These are phyloP conservation scores for Chlorops oryzae DNA, from an alignment of 1,140 invertebrate species.

Conservation along the genomic window DNA sequence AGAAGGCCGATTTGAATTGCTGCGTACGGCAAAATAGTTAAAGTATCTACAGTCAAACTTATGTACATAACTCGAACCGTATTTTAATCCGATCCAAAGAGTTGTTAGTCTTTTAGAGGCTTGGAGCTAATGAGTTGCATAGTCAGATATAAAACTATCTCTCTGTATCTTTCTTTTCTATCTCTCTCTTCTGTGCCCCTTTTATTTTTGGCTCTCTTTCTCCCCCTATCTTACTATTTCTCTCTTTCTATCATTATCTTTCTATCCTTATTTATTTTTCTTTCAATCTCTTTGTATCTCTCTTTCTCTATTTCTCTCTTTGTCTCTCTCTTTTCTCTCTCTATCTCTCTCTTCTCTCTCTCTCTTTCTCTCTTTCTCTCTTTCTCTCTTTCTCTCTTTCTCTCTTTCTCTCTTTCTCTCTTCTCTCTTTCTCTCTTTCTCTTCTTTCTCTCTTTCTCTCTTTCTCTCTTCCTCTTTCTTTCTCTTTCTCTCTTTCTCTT, in stretches of 20 bases:
- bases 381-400: constrained; percentile 30
- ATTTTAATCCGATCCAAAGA: too few species aligned
- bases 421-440: neutral
- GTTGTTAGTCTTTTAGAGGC: too few species aligned
- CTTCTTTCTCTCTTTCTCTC: constrained; percentile 1
- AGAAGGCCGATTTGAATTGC: too few species aligned
- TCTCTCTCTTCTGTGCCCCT: constrained; percentile 19
- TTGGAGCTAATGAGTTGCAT: too few species aligned
- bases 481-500: neutral
- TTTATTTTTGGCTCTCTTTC: constrained; percentile 30
- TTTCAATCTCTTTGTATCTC: constrained; percentile 7
- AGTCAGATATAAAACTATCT: too few species aligned
- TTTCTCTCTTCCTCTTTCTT: constrained; percentile 4
- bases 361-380: neutral
- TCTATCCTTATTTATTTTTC: constrained; percentile 25
- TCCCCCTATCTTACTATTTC: constrained; percentile 17
- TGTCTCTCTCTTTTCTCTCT: constrained; percentile 30
- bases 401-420: constrained; percentile 29
- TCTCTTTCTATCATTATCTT: too few species aligned
- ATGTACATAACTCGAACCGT: too few species aligned
- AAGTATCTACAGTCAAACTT: too few species aligned
- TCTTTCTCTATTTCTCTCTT: constrained; percentile 8
- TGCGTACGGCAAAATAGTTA: too few species aligned
- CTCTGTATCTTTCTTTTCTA: too few species aligned
- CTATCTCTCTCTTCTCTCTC: neutral